Base-by-base conservation (phyloP, 2,113 vertebrate species). In the Bubo bubo region DNA sequence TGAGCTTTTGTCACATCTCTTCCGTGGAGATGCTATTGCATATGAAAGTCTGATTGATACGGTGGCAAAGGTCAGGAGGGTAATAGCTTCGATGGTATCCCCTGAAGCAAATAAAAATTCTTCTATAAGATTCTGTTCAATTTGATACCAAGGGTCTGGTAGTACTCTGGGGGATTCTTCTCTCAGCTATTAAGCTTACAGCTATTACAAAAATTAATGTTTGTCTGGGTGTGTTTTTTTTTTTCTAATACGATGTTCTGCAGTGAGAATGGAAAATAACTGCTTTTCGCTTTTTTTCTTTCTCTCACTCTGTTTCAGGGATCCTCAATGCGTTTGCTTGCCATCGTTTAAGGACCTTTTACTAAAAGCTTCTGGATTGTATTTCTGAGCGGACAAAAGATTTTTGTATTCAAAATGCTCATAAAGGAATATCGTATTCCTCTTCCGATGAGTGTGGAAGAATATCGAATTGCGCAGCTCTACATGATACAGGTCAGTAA, bases 381-480 rank as follows among this genome's bases (percentile, higher is more conserved):
- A 89, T 97, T 96, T 98, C 96, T 97, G 96, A 98, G 80, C 1
- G 4, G 79, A 82, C 79, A 22, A 79, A 96, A 97, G 96, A 93
- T 90, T 94, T 84, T 74, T 93, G 86, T 95, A 90, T 98, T 98
- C 99, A 99, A 98, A 97, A 99, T 99, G 99, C 99, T 99, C 52
- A 99, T 99, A 98, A 99, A 99, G 96, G 99, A 99, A 97, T 99
- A 99, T 95, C 99, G 99, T 43, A 99, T 99, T 96, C 99, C 99
- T 86, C 99, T 99, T 96, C 99, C 99, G 6, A 98, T 99, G 99
- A 99, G 99, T 17, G 99, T 99, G 98, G 99, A 99, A 47, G 99
- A 99, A 94, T 99, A 99, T 98, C 99, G 99, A 88, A 99, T 99
- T 12, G 99, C 99, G 8, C 99, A 99, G 98, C 99, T 99, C 71